Evolutionary conservation across 2,888 invertebrate genomes (phyloP).

Genomic region (Parnassius apollo): DNA sequence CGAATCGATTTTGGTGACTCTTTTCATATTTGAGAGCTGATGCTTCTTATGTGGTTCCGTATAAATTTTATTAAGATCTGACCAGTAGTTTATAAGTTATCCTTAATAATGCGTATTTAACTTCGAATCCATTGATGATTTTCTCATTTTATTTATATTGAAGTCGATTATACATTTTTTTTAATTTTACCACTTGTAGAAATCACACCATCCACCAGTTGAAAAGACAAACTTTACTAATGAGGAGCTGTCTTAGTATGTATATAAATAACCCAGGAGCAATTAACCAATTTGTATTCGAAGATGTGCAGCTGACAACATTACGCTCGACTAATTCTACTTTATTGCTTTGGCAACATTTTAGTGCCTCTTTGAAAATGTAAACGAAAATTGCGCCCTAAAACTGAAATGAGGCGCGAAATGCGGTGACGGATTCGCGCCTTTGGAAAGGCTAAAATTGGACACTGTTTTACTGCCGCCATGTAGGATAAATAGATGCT

Average conservation of each 20-base stretch:
- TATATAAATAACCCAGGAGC: conserved; percentile 47
- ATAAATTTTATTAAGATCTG: no score
- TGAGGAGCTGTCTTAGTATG: conserved; percentile 1
- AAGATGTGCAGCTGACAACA: conserved; percentile 51
- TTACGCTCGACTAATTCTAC: conserved; percentile 57
- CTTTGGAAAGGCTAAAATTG: conserved; percentile 60
- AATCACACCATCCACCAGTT: no score
- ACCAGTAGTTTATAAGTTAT: no score
- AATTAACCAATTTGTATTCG: conserved; percentile 77
- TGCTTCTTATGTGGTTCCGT: no score
- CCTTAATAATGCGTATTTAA: no score
- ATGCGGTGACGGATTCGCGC: conserved; percentile 57
- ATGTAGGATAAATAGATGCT: conserved; percentile 27
- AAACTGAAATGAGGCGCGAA: conserved; percentile 68
- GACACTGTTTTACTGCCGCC: conserved; percentile 40
- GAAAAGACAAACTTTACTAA: conserved; percentile 12
- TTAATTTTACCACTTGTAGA: no score
- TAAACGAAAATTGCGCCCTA: conserved; percentile 69
- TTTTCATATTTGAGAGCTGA: no score
- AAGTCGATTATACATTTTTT: no score
- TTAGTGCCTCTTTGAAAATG: conserved; percentile 70
- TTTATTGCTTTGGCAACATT: conserved; percentile 74
- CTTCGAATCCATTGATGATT: no score
- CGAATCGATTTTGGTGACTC: no score
- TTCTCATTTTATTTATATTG: no score